Base-by-base conservation (phyloP, 2,888 invertebrate genomes). In the Harpalus rufipes region DNA sequence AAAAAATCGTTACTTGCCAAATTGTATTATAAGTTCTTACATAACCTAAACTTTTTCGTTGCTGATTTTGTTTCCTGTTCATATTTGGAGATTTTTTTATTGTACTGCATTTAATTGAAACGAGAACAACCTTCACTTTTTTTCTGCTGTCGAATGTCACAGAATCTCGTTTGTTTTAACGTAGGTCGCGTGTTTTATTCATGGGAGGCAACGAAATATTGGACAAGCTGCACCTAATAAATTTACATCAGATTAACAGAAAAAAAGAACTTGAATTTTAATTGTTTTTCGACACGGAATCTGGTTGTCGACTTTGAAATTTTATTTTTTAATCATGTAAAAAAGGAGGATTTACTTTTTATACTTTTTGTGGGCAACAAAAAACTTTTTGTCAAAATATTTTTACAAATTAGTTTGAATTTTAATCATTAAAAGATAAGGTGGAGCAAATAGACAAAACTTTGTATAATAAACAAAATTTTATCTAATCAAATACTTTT, bases 161-260 rank as follows among this genome's bases (percentile, higher is more conserved):
- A 14, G 68, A 68, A 68, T 68, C 68, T 68, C 68, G 68, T 68
- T 68, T 68, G 68, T 68, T 68, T 68, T 68, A 68, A 68, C 68
- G 68, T 68, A 68, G 68, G 68, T 68, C 68, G 68, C 39, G 68
- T 63, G 63, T 68, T 68, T 68, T 68, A 68, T 68, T 68, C 68
- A 68, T 68, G 68, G 21, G 68, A 39, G 39, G 25, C 68, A 68
- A 68, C n/a, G 68, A 68, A 68, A 68, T 32, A 68, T 68, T 68
- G 25, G 61, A 65, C n/a, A n/a, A 32, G 68, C 68, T 68, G 68
- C 68, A 68, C 68, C 68, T 68, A 68, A 68, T 68, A 68, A 68
- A 68, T 68, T 68, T 68, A 68, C 68, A 68, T 68, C 39, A 25
- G 21, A 32, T 68, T 68, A 68, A 32, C 68, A 14, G 68, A n/a